phyloP scores from a whole-genome alignment of 2,888 invertebrate genomes.

The Thumatha senex region DNA sequence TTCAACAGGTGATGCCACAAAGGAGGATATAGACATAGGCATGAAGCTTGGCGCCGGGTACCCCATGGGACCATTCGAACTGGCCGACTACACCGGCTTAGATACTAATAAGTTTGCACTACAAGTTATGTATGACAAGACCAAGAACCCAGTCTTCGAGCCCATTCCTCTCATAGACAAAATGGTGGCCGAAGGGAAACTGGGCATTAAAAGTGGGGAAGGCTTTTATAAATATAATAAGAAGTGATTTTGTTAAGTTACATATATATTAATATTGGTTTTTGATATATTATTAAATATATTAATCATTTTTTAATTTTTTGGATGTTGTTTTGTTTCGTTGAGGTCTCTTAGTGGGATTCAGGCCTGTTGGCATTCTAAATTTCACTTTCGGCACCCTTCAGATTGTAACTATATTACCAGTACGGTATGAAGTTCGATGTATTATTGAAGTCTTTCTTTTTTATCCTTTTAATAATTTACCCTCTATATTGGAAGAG shows the following conservation, averaged over 20 bases:
- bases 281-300: slow-evolving; percentile 3
- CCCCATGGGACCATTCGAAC: slow-evolving; percentile 93
- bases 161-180: slow-evolving; percentile 86
- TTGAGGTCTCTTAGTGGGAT: too few species aligned
- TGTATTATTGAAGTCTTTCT: too few species aligned
- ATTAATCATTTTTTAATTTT: neutral
- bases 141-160: slow-evolving; percentile 68
- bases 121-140: slow-evolving; percentile 87
- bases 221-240: slow-evolving; percentile 86
- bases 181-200: slow-evolving; percentile 89
- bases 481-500: too few species aligned
- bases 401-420: too few species aligned
- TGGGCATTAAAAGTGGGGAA: slow-evolving; percentile 91
- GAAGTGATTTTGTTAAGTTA: slow-evolving; percentile 68
- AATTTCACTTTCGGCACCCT: too few species aligned
- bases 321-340: too few species aligned
- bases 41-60: slow-evolving; percentile 96
- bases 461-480: too few species aligned
- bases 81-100: slow-evolving; percentile 88
- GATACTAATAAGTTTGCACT: slow-evolving; percentile 91
- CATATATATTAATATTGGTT: neutral
- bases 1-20: slow-evolving; percentile 85
- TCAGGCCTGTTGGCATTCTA: too few species aligned
- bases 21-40: slow-evolving; percentile 92
- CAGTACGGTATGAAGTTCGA: too few species aligned